Base-by-base conservation (phyloP, 2,888 invertebrate species). In the Drosophila phalerata region DNA sequence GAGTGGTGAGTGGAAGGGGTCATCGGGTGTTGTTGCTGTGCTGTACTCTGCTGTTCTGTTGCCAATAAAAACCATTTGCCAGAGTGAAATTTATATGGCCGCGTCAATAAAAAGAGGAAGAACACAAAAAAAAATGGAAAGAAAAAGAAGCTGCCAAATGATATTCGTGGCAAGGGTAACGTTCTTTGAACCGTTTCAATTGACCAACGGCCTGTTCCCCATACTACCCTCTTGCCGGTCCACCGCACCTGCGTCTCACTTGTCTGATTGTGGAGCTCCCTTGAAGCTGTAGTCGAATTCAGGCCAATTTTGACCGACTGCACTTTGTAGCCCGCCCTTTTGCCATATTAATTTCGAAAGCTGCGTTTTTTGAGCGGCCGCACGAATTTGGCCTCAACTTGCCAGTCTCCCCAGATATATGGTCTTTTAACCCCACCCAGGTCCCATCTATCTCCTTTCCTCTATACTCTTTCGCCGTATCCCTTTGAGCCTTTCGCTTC, bases 31-130 rank as follows among this genome's bases (percentile, higher is more conserved):
- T 63, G 55, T 28, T 32, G 22, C 45, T 47, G 40, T 40, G 28
- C 32, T 62, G 62, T 47, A 57, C 34, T 38, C 15, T 25, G n/a
- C 34, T 34, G 34, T 34, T n/a, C 69, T 71, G 71, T 71, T 85
- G 85, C 87, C 85, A 85, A 85, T 85, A 85, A 87, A 85, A 85
- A 77, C 85, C 85, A 85, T 85, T 85, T 85, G 85, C 88, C 83
- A 85, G 85, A 83, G 77, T 85, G 81, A 87, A 87, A 85, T 85
- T 87, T 85, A 87, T 85, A 87, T 79, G 77, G 70, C 66, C 71
- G 77, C 77, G 73, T 87, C 88, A 81, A 81, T 85, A 73, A 73
- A 79, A 73, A 66, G 25, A 6, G 25, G 15, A 37, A 34, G 15
- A 32, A 22, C 32, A 32, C 4, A 19, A 43, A 43, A 45, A 34